Conservation (phyloP, 2,797 vertebrate genomes). For the Poecile montanus region DNA sequence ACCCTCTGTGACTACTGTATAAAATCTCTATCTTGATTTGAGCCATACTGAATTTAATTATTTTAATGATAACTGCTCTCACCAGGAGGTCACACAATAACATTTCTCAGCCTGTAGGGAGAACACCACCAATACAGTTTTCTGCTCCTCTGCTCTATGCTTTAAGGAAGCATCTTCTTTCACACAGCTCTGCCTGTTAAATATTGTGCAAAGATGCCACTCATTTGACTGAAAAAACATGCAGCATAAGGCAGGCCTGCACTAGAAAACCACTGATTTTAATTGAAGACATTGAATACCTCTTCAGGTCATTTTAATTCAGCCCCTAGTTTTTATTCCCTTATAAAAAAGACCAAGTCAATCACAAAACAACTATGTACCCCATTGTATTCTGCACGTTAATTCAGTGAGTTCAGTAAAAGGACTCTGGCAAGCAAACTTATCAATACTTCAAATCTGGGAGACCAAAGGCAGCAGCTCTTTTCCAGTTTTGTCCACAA, state of each 20-base stretch:
- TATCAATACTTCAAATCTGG: neutral
- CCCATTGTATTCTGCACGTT: neutral
- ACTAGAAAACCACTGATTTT: neutral
- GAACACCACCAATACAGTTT: neutral
- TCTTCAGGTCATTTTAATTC: neutral
- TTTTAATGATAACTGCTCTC: neutral
- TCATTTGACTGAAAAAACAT: neutral
- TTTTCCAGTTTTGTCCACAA: neutral
- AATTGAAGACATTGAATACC: neutral
- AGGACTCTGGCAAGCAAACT: neutral
- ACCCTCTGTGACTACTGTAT: neutral
- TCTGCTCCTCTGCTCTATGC: neutral
- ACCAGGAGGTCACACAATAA: neutral
- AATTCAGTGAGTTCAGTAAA: neutral
- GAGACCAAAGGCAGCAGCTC: neutral
- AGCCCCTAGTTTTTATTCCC: neutral
- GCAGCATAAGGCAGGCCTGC: neutral
- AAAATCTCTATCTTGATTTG: neutral
- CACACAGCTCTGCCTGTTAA: neutral
- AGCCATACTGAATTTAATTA: neutral
- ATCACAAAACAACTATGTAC: neutral
- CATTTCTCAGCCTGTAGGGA: neutral
- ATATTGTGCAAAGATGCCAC: neutral
- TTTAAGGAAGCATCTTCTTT: neutral
- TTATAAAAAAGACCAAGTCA: neutral